Percentiles rank a stretch among this genome's conserved stretches.
Evolutionary conservation across 2,113 vertebrate genomes (phyloP).

Genomic region (Triplophysa rosa): DNA sequence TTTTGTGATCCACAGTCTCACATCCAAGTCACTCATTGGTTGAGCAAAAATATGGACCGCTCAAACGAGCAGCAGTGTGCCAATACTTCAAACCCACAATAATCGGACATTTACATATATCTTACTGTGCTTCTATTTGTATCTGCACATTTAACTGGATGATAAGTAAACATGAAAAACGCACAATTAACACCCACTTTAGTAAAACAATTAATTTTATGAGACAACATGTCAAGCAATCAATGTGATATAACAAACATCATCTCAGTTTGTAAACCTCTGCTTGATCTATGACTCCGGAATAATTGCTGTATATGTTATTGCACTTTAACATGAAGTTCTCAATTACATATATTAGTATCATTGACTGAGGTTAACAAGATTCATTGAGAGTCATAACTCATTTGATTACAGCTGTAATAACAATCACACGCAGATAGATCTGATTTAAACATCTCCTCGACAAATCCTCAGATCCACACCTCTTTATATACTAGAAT

Average conservation of each 20-base stretch:
- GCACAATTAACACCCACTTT: no score
- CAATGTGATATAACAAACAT: slow-evolving; percentile 8
- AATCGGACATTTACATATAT: no score
- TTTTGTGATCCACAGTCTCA: no score
- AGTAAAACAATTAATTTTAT: background rate
- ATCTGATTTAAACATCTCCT: slow-evolving; percentile 22
- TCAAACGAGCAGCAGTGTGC: no score
- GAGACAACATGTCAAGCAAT: background rate
- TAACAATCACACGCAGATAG: slow-evolving; percentile 33
- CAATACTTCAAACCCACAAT: no score
- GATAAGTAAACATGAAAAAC: no score
- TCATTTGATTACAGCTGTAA: slow-evolving; percentile 39
- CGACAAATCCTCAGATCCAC: background rate
- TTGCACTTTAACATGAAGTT: slow-evolving; percentile 29
- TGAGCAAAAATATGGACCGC: no score
- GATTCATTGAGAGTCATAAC: slow-evolving; percentile 57
- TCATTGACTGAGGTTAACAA: slow-evolving; percentile 58
- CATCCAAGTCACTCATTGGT: no score
- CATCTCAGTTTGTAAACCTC: slow-evolving; percentile 5
- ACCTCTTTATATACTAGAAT: no score
- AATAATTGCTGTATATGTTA: slow-evolving; percentile 30
- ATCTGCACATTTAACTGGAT: no score
- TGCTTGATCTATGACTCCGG: background rate
- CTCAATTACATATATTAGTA: slow-evolving; percentile 34
- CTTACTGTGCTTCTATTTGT: no score